phyloP scores from a whole-genome alignment of 2,113 vertebrate genomes.

The Lontra canadensis region DNA sequence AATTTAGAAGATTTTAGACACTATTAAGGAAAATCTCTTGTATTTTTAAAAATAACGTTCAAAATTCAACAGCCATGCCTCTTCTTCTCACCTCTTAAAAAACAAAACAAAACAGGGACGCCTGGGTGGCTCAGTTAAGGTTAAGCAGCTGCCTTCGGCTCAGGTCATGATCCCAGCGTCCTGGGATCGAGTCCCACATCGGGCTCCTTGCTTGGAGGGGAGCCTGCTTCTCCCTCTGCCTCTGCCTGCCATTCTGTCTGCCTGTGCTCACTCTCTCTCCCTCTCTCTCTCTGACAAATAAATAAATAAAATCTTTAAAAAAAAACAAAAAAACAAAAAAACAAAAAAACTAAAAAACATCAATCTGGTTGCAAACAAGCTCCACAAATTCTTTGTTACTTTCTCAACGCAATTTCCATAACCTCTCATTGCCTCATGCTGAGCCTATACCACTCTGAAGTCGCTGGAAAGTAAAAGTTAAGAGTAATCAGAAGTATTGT shows the following conservation, averaged over 20 bases:
- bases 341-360: background rate
- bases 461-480: background rate
- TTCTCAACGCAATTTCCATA: background rate
- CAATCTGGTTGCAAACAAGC: background rate
- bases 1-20: background rate
- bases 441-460: background rate
- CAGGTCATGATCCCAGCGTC: too few relatives aligned
- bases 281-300: too few relatives aligned
- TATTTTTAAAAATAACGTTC: conserved; percentile 16
- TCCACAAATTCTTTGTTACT: background rate
- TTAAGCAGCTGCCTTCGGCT: too few relatives aligned
- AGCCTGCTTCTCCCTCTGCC: too few relatives aligned
- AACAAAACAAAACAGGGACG: background rate
- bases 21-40: background rate
- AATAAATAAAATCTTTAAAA: too few relatives aligned
- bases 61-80: background rate
- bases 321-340: background rate
- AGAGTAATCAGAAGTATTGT: background rate
- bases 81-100: background rate
- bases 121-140: too few relatives aligned
- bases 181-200: too few relatives aligned
- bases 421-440: background rate
- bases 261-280: too few relatives aligned
- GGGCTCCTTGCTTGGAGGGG: too few relatives aligned
- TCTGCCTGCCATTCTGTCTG: too few relatives aligned